A percentile compares a stretch with the other conserved stretches of the same genome.
These are phyloP conservation scores for Heterodera filipjevi DNA, from an alignment of 2,888 invertebrate genomes.

Conservation along the genomic window DNA sequence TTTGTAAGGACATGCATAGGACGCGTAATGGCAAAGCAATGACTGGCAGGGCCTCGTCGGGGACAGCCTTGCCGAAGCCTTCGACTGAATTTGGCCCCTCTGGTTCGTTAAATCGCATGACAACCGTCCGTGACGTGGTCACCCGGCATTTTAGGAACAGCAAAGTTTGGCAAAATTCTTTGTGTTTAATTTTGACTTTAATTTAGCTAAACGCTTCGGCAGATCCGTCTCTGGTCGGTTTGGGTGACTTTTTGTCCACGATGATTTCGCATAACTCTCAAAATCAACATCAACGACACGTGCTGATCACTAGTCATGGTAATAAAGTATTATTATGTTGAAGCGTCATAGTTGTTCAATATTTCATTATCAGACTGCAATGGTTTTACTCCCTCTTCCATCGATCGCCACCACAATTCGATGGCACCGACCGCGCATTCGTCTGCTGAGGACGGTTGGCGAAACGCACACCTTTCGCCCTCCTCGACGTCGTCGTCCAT, in stretches of 20 bases:
- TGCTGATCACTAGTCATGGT: background rate
- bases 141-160: conserved; percentile 30
- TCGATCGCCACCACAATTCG: background rate
- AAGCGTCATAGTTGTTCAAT: no score
- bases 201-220: conserved; percentile 1
- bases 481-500: conserved; percentile 2
- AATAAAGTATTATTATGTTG: background rate
- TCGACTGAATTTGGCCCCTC: background rate
- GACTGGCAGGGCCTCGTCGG: background rate
- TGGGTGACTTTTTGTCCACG: background rate
- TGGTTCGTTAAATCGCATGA: conserved; percentile 29
- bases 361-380: background rate
- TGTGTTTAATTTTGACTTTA: background rate
- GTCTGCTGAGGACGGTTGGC: background rate
- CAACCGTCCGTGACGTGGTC: conserved; percentile 36
- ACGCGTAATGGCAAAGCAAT: background rate
- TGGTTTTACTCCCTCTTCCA: background rate
- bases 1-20: background rate
- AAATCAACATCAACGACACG: background rate
- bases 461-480: background rate
- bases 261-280: conserved; percentile 7
- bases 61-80: background rate
- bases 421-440: background rate
- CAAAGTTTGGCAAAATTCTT: background rate
- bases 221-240: background rate